Evolutionary conservation across 2,888 invertebrate species (phyloP).

Genomic region (Pyrochroa serraticornis): DNA sequence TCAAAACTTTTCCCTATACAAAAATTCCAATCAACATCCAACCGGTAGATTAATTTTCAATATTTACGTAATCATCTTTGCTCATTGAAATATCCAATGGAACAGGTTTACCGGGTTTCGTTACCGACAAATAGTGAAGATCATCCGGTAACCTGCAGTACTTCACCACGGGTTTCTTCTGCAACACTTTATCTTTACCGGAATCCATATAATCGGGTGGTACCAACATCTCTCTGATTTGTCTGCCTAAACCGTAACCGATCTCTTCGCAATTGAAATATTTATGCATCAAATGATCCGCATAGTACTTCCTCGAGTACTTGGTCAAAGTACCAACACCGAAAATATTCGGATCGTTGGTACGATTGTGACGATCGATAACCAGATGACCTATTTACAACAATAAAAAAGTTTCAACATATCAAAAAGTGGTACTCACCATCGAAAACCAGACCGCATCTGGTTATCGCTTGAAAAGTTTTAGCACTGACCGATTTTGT

Average conservation of each 20-base stretch:
- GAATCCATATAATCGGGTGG: slow-evolving; percentile 22
- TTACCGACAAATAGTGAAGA: slow-evolving; percentile 65
- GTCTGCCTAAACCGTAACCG: slow-evolving; percentile 62
- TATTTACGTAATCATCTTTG: slow-evolving; percentile 50
- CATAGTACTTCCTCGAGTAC: slow-evolving; percentile 67
- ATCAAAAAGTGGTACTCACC: slow-evolving; percentile 44
- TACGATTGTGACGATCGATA: slow-evolving; percentile 66
- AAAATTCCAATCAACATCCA: neutral
- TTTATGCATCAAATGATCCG: slow-evolving; percentile 61
- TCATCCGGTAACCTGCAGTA: slow-evolving; percentile 66
- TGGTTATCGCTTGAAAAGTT: slow-evolving; percentile 62
- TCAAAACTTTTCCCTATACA: slow-evolving; percentile 63
- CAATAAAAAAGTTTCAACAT: neutral
- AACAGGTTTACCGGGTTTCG: slow-evolving; percentile 63
- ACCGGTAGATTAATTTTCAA: neutral
- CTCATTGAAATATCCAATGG: slow-evolving; percentile 61
- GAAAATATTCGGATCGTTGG: slow-evolving; percentile 69
- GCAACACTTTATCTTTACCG: slow-evolving; percentile 2
- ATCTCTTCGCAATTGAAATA: slow-evolving; percentile 68
- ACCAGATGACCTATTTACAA: slow-evolving; percentile 67
- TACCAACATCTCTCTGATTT: slow-evolving; percentile 38
- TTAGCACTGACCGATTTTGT: slow-evolving; percentile 59
- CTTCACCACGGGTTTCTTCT: slow-evolving; percentile 52
- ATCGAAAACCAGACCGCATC: slow-evolving; percentile 50
- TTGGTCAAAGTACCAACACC: slow-evolving; percentile 71